Conservation (phyloP, 2,888 invertebrate genomes). For the Ophion ellenae region DNA sequence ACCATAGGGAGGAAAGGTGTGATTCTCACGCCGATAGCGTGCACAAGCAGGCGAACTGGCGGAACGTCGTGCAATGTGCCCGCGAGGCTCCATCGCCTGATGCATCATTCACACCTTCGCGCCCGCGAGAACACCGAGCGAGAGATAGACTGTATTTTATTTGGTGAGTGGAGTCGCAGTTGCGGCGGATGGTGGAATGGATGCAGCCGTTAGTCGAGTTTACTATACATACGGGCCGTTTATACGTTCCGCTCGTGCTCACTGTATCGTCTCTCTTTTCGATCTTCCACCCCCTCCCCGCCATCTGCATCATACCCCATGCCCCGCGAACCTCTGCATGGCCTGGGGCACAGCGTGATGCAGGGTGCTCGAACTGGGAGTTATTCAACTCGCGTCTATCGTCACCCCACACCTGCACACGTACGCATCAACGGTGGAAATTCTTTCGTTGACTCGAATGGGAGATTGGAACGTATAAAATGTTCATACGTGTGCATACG, state of each 20-base stretch:
- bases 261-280: conserved; percentile 51
- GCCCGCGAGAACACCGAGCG: conserved; percentile 40
- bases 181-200: conserved; percentile 46
- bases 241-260: conserved; percentile 60
- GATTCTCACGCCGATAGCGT: conserved; percentile 54
- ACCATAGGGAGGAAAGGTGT: conserved; percentile 4
- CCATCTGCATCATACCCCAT: not conserved
- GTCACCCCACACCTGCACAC: not conserved
- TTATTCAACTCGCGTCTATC: conserved; percentile 63
- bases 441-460: conserved; percentile 42
- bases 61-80: conserved; percentile 20
- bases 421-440: conserved; percentile 15
- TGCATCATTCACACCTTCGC: conserved; percentile 71
- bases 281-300: not conserved
- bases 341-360: conserved; percentile 32
- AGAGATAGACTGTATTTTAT: conserved; percentile 63
- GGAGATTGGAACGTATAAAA: conserved; percentile 48
- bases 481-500: conserved; percentile 34
- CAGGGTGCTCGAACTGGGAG: conserved; percentile 54
- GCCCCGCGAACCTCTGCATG: conserved; percentile 17
- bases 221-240: conserved; percentile 50
- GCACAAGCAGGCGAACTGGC: conserved; percentile 15
- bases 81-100: conserved; percentile 59
- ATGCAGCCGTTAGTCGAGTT: conserved; percentile 62
- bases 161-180: conserved; percentile 62